phyloP scores from a whole-genome alignment of 1,140 invertebrate genomes.

The Diachasma alloeum region DNA sequence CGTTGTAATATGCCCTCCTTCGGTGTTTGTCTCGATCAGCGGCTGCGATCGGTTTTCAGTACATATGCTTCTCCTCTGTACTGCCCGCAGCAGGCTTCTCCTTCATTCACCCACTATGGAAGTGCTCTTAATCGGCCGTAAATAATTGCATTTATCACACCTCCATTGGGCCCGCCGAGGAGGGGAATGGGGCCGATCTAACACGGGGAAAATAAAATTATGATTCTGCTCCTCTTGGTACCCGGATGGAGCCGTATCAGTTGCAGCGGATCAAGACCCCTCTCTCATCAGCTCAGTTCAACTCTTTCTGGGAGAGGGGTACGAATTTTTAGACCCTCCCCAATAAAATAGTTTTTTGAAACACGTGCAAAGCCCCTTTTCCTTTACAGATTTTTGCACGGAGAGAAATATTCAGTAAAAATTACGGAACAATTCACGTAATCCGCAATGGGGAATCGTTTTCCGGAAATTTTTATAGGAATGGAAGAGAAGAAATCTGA shows the following conservation, averaged over 20 bases:
- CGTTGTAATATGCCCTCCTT: constrained; percentile 33
- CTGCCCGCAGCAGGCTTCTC: constrained; percentile 24
- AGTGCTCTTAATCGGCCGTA: constrained; percentile 65
- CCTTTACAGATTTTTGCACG: too few species aligned
- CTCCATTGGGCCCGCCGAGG: constrained; percentile 53
- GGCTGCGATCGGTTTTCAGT: constrained; percentile 11
- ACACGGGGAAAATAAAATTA: constrained; percentile 1
- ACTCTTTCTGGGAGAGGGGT: not conserved
- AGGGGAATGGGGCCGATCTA: constrained; percentile 15
- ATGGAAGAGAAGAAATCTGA: too few species aligned
- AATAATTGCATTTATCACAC: constrained; percentile 67
- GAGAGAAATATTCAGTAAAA: too few species aligned
- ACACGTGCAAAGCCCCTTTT: too few species aligned
- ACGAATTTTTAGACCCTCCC: too few species aligned
- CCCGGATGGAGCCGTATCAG: constrained; percentile 50
- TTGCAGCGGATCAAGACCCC: constrained; percentile 45
- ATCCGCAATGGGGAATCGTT: too few species aligned
- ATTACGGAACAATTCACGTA: too few species aligned
- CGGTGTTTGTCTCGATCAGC: constrained; percentile 52
- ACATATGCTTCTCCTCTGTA: not conserved
- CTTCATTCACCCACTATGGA: constrained; percentile 24
- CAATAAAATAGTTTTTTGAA: too few species aligned
- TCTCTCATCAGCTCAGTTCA: constrained; percentile 26
- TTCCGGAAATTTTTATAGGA: too few species aligned
- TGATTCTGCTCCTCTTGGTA: constrained; percentile 50